A percentile compares a stretch with the other conserved stretches of the same genome.
These are phyloP conservation scores for Chloebia gouldiae DNA, from an alignment of 2,113 vertebrate species.

Conservation along the genomic window DNA sequence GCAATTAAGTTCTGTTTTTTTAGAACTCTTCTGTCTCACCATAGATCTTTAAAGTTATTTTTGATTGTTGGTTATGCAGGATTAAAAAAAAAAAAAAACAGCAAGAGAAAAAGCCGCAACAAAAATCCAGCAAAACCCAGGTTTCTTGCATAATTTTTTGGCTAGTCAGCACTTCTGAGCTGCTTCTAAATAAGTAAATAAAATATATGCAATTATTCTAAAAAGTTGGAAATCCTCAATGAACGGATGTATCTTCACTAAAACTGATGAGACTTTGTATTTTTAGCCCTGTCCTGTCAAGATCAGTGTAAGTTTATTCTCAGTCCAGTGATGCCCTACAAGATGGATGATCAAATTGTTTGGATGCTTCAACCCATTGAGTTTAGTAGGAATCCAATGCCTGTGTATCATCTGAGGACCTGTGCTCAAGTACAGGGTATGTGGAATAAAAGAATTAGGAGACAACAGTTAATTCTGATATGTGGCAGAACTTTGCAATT, in stretches of 20 bases:
- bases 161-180: background rate
- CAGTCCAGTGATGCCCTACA: background rate
- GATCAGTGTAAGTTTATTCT: background rate
- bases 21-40: background rate
- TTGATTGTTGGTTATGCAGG: background rate
- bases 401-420: background rate
- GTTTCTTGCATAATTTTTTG: background rate
- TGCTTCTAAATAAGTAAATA: conserved; percentile 1
- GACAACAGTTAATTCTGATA: accelerated
- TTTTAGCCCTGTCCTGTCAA: background rate
- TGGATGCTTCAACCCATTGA: background rate
- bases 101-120: background rate
- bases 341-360: accelerated
- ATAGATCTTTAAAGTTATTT: conserved; percentile 4
- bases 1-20: background rate
- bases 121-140: background rate
- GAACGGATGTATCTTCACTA: background rate
- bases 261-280: background rate
- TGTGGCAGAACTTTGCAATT: background rate
- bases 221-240: background rate
- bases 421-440: background rate
- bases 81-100: background rate
- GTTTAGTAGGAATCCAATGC: background rate
- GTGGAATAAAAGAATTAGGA: background rate
- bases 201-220: background rate